phyloP scores from a whole-genome alignment of 2,113 vertebrate genomes.

The Tachycineta bicolor region DNA sequence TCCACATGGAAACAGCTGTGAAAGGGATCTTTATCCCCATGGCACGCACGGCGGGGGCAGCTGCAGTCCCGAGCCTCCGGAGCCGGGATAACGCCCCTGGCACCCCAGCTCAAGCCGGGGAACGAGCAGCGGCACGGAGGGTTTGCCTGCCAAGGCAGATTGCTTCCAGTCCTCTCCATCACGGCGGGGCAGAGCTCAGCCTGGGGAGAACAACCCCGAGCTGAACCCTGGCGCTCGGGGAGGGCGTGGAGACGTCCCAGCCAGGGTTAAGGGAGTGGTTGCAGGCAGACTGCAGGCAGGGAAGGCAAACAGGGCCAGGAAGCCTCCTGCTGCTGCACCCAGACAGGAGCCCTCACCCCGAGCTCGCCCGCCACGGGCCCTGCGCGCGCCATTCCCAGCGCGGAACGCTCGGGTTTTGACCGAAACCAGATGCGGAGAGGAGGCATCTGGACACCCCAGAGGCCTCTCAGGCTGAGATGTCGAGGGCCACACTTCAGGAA shows the following conservation, averaged over 20 bases:
- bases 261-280: not conserved
- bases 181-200: not conserved
- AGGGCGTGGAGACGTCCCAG: not conserved
- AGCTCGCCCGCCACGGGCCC: not conserved
- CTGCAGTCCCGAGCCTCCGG: no score
- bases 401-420: not conserved
- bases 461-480: not conserved
- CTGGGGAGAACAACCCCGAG: not conserved
- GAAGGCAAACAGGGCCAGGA: not conserved
- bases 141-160: not conserved
- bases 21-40: not conserved
- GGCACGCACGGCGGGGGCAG: not conserved
- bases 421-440: not conserved
- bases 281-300: not conserved
- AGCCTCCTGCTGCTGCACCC: not conserved
- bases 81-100: no score
- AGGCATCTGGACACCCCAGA: not conserved
- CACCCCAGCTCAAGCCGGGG: no score
- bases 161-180: not conserved
- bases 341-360: not conserved
- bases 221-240: rapidly evolving
- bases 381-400: not conserved
- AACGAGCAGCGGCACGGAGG: no score
- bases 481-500: not conserved
- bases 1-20: not conserved